Conservation (phyloP, 2,888 invertebrate genomes). For the Caenorhabditis sp. region DNA sequence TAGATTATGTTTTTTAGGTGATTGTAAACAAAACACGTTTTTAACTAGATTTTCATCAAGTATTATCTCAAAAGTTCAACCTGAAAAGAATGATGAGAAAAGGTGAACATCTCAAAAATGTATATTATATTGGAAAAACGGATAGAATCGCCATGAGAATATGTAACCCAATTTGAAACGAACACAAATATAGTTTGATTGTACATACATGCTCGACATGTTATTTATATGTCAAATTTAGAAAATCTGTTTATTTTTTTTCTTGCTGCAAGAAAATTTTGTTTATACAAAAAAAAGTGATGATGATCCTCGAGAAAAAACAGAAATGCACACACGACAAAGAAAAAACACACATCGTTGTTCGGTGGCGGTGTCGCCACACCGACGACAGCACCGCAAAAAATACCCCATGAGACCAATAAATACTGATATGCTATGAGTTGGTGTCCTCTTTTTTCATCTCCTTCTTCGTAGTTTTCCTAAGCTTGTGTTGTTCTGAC, state of each 20-base stretch:
- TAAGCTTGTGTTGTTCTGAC: too few relatives aligned
- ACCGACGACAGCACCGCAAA: constrained; percentile 3
- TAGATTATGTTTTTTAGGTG: too few relatives aligned
- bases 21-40: too few relatives aligned
- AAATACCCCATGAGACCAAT: constrained; percentile 27
- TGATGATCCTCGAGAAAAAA: not conserved
- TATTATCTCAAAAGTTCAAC: too few relatives aligned
- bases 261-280: too few relatives aligned
- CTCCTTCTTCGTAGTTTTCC: not conserved
- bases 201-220: not conserved
- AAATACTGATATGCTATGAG: constrained; percentile 45
- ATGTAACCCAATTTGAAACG: not conserved
- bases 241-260: too few relatives aligned
- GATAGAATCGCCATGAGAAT: not conserved
- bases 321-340: not conserved
- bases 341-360: not conserved
- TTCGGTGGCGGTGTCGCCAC: not conserved
- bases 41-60: too few relatives aligned
- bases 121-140: not conserved
- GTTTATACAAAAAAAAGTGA: too few relatives aligned
- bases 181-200: not conserved
- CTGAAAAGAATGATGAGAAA: too few relatives aligned
- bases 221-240: too few relatives aligned
- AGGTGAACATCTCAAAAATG: not conserved
- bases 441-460: constrained; percentile 23